These are phyloP conservation scores for Paelopatides confundens DNA, from an alignment of 53 echinoderm and acorn worm genomes.

Conservation along the genomic window DNA sequence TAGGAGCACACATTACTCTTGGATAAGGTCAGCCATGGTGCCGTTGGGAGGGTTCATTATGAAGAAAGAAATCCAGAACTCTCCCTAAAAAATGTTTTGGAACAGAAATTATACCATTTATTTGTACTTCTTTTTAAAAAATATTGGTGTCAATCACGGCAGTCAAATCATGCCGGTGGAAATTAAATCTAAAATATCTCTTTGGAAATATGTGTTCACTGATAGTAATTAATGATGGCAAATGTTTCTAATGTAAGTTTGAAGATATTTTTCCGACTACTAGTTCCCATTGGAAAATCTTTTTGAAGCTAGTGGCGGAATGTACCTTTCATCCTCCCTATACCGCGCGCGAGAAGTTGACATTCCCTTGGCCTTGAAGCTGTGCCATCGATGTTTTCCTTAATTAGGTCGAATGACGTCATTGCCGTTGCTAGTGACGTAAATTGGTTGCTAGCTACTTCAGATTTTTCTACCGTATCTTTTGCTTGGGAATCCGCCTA, in stretches of 20 bases:
- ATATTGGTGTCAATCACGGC: no score
- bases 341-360: conserved; percentile 19
- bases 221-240: neutral
- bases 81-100: no score
- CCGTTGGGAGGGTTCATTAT: no score
- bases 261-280: neutral
- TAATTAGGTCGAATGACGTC: conserved; percentile 60
- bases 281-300: neutral
- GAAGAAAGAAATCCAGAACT: no score
- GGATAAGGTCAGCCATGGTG: no score
- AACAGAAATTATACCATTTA: no score
- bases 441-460: conserved; percentile 55
- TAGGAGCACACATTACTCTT: no score
- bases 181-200: neutral
- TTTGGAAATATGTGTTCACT: neutral
- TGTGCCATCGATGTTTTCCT: conserved; percentile 52
- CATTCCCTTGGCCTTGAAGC: conserved; percentile 52
- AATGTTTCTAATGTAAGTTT: neutral
- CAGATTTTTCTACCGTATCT: conserved; percentile 38
- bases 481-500: conserved; percentile 38
- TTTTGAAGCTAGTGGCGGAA: conserved; percentile 11
- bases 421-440: conserved; percentile 59
- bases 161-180: neutral
- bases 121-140: no score
- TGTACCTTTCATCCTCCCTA: conserved; percentile 32